Conservation (phyloP, 2,888 invertebrate species). For the Trachelus troglodyta region DNA sequence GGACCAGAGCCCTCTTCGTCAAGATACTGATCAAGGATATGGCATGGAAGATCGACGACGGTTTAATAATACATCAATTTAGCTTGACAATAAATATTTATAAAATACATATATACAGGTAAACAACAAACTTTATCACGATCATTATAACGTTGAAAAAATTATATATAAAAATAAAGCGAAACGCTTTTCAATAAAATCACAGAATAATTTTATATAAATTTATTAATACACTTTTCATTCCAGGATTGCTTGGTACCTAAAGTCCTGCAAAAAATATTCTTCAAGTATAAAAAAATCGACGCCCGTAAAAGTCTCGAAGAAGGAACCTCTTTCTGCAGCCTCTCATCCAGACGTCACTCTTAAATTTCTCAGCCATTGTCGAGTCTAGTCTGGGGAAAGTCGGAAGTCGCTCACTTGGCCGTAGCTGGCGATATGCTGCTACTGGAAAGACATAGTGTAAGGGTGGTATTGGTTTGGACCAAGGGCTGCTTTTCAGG, state of each 20-base stretch:
- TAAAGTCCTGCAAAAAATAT: background rate
- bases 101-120: too few relatives aligned
- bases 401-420: constrained; percentile 61
- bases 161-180: background rate
- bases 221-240: background rate
- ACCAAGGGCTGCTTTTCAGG: background rate
- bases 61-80: background rate
- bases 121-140: too few relatives aligned
- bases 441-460: constrained; percentile 20
- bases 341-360: constrained; percentile 16
- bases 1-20: background rate
- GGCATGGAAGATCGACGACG: background rate
- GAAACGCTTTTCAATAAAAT: background rate
- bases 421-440: constrained; percentile 56
- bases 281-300: background rate
- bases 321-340: constrained; percentile 21
- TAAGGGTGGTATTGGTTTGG: constrained; percentile 24
- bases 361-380: constrained; percentile 60
- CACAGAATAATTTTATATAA: background rate
- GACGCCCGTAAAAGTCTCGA: background rate
- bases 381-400: constrained; percentile 49
- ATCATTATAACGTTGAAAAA: background rate
- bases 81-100: background rate
- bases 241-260: background rate
- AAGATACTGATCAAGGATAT: background rate